Evolutionary conservation across 2,113 vertebrate genomes (phyloP), one percentile per base, ranked within the genome.

Genomic region (Solea solea): DNA sequence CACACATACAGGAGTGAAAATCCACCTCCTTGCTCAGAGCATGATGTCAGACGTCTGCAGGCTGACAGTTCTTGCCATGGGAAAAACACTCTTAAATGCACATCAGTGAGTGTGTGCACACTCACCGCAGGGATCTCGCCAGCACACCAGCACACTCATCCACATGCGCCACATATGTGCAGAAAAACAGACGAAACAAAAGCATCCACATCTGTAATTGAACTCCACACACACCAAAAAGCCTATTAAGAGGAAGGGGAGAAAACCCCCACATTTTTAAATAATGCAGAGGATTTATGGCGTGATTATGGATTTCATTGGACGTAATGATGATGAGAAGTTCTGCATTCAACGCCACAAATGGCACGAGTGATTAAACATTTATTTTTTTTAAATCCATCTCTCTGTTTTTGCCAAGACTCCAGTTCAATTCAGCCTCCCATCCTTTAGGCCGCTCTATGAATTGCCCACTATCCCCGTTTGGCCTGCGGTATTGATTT

Each of bases 401-500:
- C 56, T 59, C 34, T 84, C 5, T 46, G 73, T 59, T 79, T 88
- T 69, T 73, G 42, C 78, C 56, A 49, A 60, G 78, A 44, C 60
- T 85, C 82, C 49, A 50, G 56, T 83, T 75, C 44, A 81, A 86
- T 91, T 82, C 64, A 45, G 49, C 66, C 52, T 72, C 69, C 75
- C 74, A 87, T 90, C 66, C 69, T 87, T 88, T 76, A 81, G 70
- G 56, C 61, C 25, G 66, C 73, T 71, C 63, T 79, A 76, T 83
- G 74, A 85, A 86, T 84, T 55, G 81, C 73, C 58, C 60, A 8
- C 69, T 73, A 78, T 76, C 58, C 64, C 27, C 2, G 34, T 73
- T 66, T 62, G 80, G 80, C 70, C 58, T 27, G 72, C 8, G 72
- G 80, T 87, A 94, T 94, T 93, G 92, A 93, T 93, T 94, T 93